Evolutionary conservation across 1,140 invertebrate genomes (phyloP).

Genomic region (Magallana ariakensis): DNA sequence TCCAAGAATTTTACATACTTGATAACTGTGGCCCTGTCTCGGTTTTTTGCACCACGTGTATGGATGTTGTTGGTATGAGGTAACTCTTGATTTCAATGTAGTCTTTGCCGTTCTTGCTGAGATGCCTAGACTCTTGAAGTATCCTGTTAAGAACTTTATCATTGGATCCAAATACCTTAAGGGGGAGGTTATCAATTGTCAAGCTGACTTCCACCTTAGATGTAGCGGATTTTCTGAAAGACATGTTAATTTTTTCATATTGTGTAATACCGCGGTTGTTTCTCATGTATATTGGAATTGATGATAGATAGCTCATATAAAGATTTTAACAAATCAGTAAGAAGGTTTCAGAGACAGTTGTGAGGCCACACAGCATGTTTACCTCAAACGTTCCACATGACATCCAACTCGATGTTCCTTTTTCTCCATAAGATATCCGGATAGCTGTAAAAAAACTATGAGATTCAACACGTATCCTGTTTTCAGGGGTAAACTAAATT

Average conservation of each 20-base stretch:
- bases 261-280: too few species aligned
- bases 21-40: background rate
- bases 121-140: background rate
- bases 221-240: background rate
- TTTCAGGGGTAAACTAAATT: too few species aligned
- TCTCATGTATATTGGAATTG: too few species aligned
- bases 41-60: background rate
- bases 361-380: too few species aligned
- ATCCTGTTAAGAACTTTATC: background rate
- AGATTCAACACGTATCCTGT: too few species aligned
- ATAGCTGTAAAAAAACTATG: too few species aligned
- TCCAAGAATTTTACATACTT: background rate
- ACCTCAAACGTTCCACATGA: too few species aligned
- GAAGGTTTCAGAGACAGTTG: too few species aligned
- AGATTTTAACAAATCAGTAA: too few species aligned
- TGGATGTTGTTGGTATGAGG: background rate
- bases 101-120: background rate
- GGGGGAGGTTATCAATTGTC: background rate
- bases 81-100: background rate
- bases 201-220: background rate
- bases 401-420: too few species aligned
- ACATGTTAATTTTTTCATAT: background rate
- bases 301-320: too few species aligned
- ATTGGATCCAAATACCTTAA: background rate
- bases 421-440: too few species aligned